Evolutionary conservation across 2,113 vertebrate species (phyloP).

Genomic region (Numida meleagris): DNA sequence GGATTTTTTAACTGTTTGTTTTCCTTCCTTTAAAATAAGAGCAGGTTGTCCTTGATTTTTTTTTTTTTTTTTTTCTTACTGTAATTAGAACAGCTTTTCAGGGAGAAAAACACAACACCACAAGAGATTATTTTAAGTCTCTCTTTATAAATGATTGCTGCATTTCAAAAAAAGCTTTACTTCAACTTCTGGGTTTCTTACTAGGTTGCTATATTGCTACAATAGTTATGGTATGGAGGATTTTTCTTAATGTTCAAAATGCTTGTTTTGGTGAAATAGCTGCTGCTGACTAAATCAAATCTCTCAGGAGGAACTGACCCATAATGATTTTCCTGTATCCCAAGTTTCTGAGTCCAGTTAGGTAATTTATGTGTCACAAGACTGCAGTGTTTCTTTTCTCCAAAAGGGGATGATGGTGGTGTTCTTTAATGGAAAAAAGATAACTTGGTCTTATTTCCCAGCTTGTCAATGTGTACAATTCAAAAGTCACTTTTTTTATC

Average conservation of each 20-base stretch:
- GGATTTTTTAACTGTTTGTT: not conserved
- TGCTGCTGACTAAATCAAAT: not conserved
- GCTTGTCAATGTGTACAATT: not conserved
- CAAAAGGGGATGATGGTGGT: not conserved
- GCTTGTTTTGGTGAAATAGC: not conserved
- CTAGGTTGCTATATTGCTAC: not conserved
- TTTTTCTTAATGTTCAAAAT: not conserved
- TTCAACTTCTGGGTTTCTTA: not conserved
- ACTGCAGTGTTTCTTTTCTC: not conserved
- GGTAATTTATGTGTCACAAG: not conserved
- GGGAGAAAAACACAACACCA: not conserved
- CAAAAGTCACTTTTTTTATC: not conserved
- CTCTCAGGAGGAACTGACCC: not conserved
- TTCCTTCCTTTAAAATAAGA: not conserved
- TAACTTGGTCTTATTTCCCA: not conserved
- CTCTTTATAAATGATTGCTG: fast-evolving
- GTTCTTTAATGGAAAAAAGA: not conserved
- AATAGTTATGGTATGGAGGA: not conserved
- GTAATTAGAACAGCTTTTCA: not conserved
- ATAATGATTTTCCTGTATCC: not conserved
- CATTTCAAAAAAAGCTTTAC: not conserved
- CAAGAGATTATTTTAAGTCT: not conserved
- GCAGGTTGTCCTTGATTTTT: not conserved
- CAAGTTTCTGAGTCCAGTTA: not conserved
- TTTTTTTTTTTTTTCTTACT: not conserved